These are phyloP conservation scores for Pyrgilauda ruficollis DNA, from an alignment of 2,113 vertebrate species.

Conservation along the genomic window DNA sequence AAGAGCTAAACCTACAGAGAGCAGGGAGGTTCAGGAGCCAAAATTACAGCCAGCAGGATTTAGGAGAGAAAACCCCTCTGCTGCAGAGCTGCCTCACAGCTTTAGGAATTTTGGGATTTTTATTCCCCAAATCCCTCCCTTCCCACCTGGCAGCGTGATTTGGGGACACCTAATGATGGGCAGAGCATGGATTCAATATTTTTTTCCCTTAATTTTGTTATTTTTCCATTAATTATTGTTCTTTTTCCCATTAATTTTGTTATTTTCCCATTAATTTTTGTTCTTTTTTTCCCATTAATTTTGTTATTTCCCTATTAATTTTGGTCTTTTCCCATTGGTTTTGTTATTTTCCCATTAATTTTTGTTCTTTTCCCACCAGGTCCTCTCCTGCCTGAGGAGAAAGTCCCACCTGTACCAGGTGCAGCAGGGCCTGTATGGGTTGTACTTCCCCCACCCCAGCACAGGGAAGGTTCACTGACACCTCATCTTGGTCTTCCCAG, in stretches of 20 bases:
- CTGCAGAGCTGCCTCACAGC: background rate
- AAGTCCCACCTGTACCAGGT: slow-evolving; percentile 46
- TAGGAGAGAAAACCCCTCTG: background rate
- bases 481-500: background rate
- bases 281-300: too few relatives aligned
- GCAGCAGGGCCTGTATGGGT: slow-evolving; percentile 4
- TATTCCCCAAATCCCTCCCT: background rate
- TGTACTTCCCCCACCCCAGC: slow-evolving; percentile 57
- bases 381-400: slow-evolving; percentile 20
- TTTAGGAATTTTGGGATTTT: background rate
- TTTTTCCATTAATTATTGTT: background rate
- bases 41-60: background rate
- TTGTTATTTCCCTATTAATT: background rate
- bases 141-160: accelerated
- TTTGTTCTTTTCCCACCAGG: background rate
- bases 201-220: background rate
- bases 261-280: background rate
- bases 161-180: background rate
- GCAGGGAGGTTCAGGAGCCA: background rate
- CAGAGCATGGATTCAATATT: background rate
- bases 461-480: slow-evolving; percentile 36
- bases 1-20: background rate
- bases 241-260: background rate
- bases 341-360: background rate
- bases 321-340: background rate